Evolutionary conservation across 2,888 invertebrate genomes (phyloP).

Genomic region (Acanthoscelides obtectus): DNA sequence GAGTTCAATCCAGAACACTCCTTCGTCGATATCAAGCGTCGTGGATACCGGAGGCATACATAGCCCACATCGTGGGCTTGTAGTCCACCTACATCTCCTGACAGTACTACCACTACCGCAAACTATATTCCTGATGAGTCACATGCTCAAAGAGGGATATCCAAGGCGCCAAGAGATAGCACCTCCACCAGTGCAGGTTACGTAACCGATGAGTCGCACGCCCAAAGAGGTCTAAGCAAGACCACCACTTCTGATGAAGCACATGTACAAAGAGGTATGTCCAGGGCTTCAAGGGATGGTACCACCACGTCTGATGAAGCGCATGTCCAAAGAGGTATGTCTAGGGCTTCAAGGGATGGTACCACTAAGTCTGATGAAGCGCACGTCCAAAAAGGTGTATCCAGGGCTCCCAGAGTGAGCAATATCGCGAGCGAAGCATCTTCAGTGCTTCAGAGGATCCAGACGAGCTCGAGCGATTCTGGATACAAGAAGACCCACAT

Average conservation of each 20-base stretch:
- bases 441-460: conserved; percentile 31
- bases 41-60: conserved; percentile 47
- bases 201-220: too few species aligned
- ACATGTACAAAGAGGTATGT: too few species aligned
- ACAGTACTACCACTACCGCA: conserved; percentile 51
- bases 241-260: too few species aligned
- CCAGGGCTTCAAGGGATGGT: too few species aligned
- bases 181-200: too few species aligned
- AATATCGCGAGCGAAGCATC: conserved; percentile 14
- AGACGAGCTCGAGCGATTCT: neutral
- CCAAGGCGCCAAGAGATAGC: too few species aligned
- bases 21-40: conserved; percentile 42
- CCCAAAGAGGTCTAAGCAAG: too few species aligned
- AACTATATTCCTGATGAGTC: conserved; percentile 53
- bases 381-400: conserved; percentile 2
- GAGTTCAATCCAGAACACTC: conserved; percentile 50
- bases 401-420: neutral
- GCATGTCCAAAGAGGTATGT: too few species aligned
- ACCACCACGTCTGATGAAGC: too few species aligned
- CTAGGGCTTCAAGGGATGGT: too few species aligned
- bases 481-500: neutral
- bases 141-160: conserved; percentile 22
- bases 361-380: too few species aligned
- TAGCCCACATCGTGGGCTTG: conserved; percentile 57
- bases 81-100: conserved; percentile 56